Evolutionary conservation across 2,888 invertebrate species (phyloP).

Genomic region (Chouioia cunea): DNA sequence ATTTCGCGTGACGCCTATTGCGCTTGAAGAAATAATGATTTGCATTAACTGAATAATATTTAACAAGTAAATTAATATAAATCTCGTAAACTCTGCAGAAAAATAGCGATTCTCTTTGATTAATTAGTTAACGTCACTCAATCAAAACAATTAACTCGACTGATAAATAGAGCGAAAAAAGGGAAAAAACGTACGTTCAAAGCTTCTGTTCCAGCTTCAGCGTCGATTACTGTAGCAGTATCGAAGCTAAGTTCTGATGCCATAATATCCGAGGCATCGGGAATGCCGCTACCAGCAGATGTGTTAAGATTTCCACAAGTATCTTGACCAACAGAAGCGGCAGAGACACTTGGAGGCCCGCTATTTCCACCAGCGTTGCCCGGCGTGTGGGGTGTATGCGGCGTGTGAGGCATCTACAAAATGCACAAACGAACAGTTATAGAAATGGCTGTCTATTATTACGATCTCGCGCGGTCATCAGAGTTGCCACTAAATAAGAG

Average conservation of each 20-base stretch:
- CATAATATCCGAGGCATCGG: conserved; percentile 77
- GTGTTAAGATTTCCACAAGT: conserved; percentile 65
- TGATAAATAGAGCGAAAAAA: not conserved
- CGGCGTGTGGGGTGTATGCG: conserved; percentile 81
- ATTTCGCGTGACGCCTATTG: no score
- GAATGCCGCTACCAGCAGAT: conserved; percentile 66
- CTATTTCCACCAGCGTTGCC: conserved; percentile 75
- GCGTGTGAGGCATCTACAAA: conserved; percentile 82
- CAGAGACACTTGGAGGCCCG: conserved; percentile 86
- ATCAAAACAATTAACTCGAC: not conserved
- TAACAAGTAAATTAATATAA: no score
- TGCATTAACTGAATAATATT: no score
- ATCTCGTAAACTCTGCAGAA: no score
- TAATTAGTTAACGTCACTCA: no score
- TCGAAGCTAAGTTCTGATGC: conserved; percentile 93
- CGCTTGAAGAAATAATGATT: no score
- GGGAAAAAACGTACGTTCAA: conserved; percentile 84
- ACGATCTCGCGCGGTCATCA: conserved; percentile 23
- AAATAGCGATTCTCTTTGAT: no score
- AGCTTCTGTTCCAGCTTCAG: conserved; percentile 87
- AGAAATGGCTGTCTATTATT: conserved; percentile 46
- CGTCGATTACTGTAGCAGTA: conserved; percentile 92
- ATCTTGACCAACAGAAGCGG: conserved; percentile 68
- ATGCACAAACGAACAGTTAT: conserved; percentile 56
- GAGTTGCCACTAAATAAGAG: not conserved